Evolutionary conservation across 92 coral and sea anemone species (phyloP).

Genomic region (Muricea muricata): DNA sequence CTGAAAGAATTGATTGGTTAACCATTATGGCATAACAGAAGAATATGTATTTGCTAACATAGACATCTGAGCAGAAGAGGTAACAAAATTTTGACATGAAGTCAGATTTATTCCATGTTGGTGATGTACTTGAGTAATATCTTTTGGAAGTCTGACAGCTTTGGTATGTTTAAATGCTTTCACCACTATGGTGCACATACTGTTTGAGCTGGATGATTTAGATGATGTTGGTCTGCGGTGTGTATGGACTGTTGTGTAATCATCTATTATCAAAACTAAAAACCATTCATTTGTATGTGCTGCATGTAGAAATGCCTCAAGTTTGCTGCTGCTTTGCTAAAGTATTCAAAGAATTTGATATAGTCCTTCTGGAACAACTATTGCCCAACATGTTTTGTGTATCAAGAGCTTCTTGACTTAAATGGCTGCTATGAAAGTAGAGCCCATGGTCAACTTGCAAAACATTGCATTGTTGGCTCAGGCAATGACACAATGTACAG

Average conservation of each 20-base stretch:
- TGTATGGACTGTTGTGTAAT: slow-evolving; percentile 1
- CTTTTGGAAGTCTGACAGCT: background rate
- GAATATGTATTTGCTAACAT: background rate
- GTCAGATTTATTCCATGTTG: background rate
- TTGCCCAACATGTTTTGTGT: slow-evolving; percentile 47
- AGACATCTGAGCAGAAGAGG: background rate
- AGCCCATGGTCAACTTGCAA: background rate
- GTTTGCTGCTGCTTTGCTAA: background rate
- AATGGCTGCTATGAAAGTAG: slow-evolving; percentile 47
- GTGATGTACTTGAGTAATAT: background rate
- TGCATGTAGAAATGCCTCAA: background rate
- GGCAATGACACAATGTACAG: slow-evolving; percentile 45
- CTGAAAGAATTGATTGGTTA: background rate
- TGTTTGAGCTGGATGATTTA: background rate
- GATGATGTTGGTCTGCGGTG: background rate
- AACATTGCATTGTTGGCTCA: slow-evolving; percentile 53
- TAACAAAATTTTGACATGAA: background rate
- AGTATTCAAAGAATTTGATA: background rate
- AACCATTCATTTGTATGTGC: slow-evolving; percentile 8
- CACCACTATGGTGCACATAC: background rate
- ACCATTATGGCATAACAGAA: slow-evolving; percentile 14
- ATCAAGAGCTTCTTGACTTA: slow-evolving; percentile 56
- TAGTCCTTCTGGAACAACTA: slow-evolving; percentile 34
- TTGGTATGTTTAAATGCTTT: background rate
- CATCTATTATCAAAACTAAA: background rate